Percentiles rank a stretch among this genome's conserved stretches.
Evolutionary conservation across 2,888 invertebrate genomes (phyloP).

Genomic region (Acheta domesticus): DNA sequence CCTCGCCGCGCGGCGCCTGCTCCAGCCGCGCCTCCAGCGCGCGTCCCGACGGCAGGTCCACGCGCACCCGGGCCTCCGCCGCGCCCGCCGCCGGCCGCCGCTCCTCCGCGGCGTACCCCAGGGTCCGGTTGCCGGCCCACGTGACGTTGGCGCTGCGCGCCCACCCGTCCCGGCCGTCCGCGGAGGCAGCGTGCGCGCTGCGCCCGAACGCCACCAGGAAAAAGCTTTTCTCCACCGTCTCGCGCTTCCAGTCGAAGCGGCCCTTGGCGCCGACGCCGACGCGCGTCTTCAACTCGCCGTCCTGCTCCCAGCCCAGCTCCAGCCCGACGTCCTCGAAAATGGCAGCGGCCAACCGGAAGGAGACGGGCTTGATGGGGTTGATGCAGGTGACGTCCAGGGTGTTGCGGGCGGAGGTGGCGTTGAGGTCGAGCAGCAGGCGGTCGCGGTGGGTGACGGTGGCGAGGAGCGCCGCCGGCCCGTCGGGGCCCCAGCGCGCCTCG

Average conservation of each 20-base stretch:
- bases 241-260: no score
- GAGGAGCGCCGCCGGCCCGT: neutral
- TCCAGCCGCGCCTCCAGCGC: neutral
- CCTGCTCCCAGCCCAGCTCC: neutral
- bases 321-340: neutral
- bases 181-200: neutral
- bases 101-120: neutral
- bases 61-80: neutral
- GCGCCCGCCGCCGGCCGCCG: neutral
- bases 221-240: accelerated
- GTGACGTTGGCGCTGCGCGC: neutral
- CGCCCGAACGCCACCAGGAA: neutral
- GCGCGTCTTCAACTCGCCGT: neutral
- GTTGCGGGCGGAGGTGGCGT: neutral
- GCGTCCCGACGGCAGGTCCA: neutral
- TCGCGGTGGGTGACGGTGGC: neutral
- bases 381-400: neutral
- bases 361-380: neutral
- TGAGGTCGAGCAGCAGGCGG: neutral
- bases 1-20: no score
- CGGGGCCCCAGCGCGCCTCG: neutral
- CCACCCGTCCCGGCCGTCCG: neutral
- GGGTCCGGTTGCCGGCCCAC: neutral
- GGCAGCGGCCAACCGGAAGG: no score
- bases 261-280: neutral